Base-by-base conservation (phyloP, 2,888 invertebrate species). In the Cyrtodaria siliqua region DNA sequence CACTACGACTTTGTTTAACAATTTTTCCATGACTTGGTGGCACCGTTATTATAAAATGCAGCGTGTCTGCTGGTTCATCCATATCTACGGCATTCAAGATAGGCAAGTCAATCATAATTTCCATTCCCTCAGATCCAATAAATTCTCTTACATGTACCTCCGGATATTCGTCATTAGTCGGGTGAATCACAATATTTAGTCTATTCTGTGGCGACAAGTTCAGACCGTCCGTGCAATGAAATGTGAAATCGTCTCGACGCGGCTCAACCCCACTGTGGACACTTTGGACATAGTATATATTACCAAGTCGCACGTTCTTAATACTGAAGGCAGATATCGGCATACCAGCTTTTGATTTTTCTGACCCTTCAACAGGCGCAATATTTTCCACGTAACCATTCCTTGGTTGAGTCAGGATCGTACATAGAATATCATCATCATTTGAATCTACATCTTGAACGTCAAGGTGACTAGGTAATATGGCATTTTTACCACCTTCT, bases 201-300 rank as follows among this genome's bases (percentile, higher is more conserved):
- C 71, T 63, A 12, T 76, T 71, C 2, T 80, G 82, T 12, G 92
- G 89, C 1, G 92, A 91, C 6, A 82, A 68, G 77, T 92, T 93
- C 56, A 89, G 62, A 0, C 93, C 93, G 82, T 93, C 93, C 0
- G 92, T 89, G 66, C 93, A 93, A 38, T 83, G 78, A 53, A 93
- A 84, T 0, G 69, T 83, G 60, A 93, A 90, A 26, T 80, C 64
- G 78, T 93, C 93, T 4, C 81, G 77, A 9, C 86, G 78, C 0
- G 93, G 92, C 76, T 93, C 93, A 29, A 91, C 78, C 2, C 91
- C 91, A 70, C 88, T 86, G 70, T 93, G 93, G n/a, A 92, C 87
- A 76, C 92, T 93, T 76, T 93, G 93, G 8, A 92, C 91, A 83
- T 93, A 93, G 68, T 90, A 89, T 26, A 93, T 86, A 50, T 87